Percentiles rank a stretch among this genome's conserved stretches.
phyloP scores from a whole-genome alignment of 2,888 invertebrate genomes.

The Nemurella pictetii region DNA sequence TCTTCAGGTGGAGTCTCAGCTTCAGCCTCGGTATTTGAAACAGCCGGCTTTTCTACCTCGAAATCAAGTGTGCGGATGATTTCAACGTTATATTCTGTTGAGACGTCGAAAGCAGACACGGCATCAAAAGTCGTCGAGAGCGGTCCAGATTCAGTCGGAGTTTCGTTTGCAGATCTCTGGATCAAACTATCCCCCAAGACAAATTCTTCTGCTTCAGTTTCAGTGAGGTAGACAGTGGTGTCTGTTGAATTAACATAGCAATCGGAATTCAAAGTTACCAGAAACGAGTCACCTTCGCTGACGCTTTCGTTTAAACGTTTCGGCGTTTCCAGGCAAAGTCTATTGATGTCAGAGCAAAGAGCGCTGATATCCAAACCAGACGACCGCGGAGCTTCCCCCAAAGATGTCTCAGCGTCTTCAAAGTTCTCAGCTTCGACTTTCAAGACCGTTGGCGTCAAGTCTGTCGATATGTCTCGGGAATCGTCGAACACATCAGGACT shows the following conservation, averaged over 20 bases:
- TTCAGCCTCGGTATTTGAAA: neutral
- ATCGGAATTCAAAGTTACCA: neutral
- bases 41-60: neutral
- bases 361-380: constrained; percentile 14
- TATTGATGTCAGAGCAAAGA: constrained; percentile 14
- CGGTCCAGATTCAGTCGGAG: neutral
- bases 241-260: neutral
- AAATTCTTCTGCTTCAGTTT: neutral
- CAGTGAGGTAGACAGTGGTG: neutral
- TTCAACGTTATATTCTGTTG: neutral
- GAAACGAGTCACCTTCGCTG: neutral
- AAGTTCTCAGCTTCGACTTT: constrained; percentile 31
- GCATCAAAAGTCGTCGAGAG: neutral
- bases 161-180: neutral
- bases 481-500: neutral
- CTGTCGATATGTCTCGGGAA: too few relatives aligned
- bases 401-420: constrained; percentile 34
- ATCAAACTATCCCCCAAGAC: neutral
- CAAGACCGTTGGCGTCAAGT: constrained; percentile 19
- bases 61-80: neutral
- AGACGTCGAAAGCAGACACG: neutral
- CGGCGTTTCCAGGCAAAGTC: constrained; percentile 15
- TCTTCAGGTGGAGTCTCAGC: neutral
- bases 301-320: neutral
- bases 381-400: neutral